Percentiles rank a stretch among this genome's conserved stretches.
phyloP scores from a whole-genome alignment of 2,888 invertebrate species.

The Trichopoda pennipes region DNA sequence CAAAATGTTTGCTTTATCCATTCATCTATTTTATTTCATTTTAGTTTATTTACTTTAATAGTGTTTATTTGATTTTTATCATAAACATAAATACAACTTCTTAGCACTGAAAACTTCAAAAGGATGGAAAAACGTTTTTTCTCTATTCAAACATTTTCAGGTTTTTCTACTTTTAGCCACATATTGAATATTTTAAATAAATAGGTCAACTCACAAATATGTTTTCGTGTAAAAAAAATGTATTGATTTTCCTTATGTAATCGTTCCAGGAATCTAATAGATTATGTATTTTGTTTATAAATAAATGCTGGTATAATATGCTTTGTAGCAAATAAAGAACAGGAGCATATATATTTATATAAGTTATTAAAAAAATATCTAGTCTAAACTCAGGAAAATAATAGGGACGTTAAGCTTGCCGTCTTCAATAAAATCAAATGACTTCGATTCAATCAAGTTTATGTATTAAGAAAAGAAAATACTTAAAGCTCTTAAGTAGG shows the following conservation, averaged over 20 bases:
- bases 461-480: too few relatives aligned
- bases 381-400: too few relatives aligned
- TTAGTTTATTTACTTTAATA: conserved; percentile 32
- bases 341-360: too few relatives aligned
- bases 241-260: conserved; percentile 43
- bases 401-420: too few relatives aligned
- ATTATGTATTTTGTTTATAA: too few relatives aligned
- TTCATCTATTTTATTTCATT: neutral
- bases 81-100: neutral
- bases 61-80: conserved; percentile 13
- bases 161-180: neutral
- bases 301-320: too few relatives aligned
- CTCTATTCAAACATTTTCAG: neutral
- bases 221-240: conserved; percentile 23
- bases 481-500: too few relatives aligned
- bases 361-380: too few relatives aligned
- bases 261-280: too few relatives aligned
- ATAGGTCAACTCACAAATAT: conserved; percentile 38
- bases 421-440: too few relatives aligned
- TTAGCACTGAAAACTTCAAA: neutral
- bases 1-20: neutral
- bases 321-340: too few relatives aligned
- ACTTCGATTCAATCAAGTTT: too few relatives aligned
- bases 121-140: neutral
- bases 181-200: conserved; percentile 11